Percentiles rank a stretch among this genome's conserved stretches.
Conservation (phyloP, 2,888 invertebrate genomes). For the Euplagia quadripunctaria region DNA sequence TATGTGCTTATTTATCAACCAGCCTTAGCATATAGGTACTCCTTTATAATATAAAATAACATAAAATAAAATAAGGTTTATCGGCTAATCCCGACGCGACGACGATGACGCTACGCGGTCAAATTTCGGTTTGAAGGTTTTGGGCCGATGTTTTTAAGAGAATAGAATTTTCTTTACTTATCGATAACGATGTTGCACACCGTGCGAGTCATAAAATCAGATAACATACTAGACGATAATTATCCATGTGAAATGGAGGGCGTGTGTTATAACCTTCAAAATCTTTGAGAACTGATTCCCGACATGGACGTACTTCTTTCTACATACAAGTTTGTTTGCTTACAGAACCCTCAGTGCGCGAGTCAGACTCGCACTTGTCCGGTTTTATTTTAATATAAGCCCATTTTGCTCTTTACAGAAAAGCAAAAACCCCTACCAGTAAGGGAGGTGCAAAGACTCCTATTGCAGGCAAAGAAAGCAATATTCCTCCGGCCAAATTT, state of each 20-base stretch:
- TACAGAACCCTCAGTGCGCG: too few species aligned
- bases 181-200: background rate
- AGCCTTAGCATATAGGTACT: background rate
- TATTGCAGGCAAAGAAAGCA: slow-evolving; percentile 44
- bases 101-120: background rate
- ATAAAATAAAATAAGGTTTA: too few species aligned
- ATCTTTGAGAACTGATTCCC: too few species aligned
- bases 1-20: background rate
- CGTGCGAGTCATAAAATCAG: background rate
- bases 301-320: too few species aligned
- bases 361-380: too few species aligned
- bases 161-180: background rate
- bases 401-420: slow-evolving; percentile 52
- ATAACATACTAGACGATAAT: background rate
- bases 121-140: background rate
- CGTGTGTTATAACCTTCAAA: background rate
- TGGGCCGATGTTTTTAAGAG: background rate
- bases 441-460: slow-evolving; percentile 54
- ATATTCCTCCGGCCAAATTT: slow-evolving; percentile 56
- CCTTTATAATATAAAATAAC: background rate
- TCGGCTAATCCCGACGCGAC: background rate
- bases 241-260: background rate
- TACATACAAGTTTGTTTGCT: too few species aligned
- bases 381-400: background rate
- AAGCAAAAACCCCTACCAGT: slow-evolving; percentile 61